These are phyloP conservation scores for Ridgeia piscesae DNA, from an alignment of 1,140 invertebrate species.

Conservation along the genomic window DNA sequence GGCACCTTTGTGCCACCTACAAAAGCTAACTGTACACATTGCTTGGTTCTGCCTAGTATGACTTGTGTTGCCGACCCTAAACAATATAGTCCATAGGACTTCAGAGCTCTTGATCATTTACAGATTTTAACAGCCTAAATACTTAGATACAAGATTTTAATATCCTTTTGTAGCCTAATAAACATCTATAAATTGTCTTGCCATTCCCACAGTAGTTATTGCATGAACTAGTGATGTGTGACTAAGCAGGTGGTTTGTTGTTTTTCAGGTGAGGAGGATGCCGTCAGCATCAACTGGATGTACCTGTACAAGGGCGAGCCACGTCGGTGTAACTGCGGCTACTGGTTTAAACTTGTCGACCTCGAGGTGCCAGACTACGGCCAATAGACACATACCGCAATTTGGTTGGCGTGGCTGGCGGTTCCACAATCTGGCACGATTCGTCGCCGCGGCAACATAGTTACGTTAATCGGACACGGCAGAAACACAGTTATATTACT, in stretches of 20 bases:
- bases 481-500: background rate
- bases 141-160: too few species aligned
- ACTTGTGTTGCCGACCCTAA: too few species aligned
- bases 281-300: constrained; percentile 86
- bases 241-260: constrained; percentile 20
- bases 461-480: background rate
- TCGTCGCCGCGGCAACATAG: background rate
- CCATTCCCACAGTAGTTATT: too few species aligned
- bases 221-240: background rate
- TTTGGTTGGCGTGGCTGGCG: background rate
- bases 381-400: constrained; percentile 10
- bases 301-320: constrained; percentile 86
- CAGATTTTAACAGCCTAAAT: too few species aligned
- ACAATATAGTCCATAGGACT: too few species aligned
- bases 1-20: too few species aligned
- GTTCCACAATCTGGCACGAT: background rate
- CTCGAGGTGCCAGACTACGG: constrained; percentile 19
- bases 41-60: too few species aligned
- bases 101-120: too few species aligned
- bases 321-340: constrained; percentile 90
- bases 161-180: too few species aligned
- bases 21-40: too few species aligned
- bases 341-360: constrained; percentile 86
- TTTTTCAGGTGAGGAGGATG: constrained; percentile 77
- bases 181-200: too few species aligned